Evolutionary conservation across 2,113 vertebrate genomes (phyloP), one percentile per base, ranked within the genome.

Genomic region (Romanogobio albipinnatus): DNA sequence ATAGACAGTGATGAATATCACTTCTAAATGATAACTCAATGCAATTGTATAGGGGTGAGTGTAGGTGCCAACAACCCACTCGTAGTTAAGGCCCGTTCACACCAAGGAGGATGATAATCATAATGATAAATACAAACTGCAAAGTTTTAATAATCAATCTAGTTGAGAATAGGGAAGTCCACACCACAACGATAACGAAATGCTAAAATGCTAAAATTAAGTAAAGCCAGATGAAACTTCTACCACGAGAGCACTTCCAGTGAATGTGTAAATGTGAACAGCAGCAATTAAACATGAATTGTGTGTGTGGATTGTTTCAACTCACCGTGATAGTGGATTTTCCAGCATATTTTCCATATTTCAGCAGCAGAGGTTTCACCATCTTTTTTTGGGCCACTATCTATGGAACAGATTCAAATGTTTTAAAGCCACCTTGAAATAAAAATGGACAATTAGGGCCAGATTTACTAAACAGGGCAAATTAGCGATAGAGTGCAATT

Each of bases 361-460:
- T 98, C 89, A 99, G 93, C 90, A 97, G 91, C 90, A 99, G 90
- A 0, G 96, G 93, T 74, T 96, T 97, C 3, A 95, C 93, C 95
- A 98, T 95, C 83, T 95, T 96, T 93, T 98, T 99, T 91, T 99
- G 98, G 0, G 97, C 97, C 91, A 98, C 97, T 1, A 98, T 98
- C 97, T 99, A 93, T 82, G 89, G 75, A 81, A 76, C 84, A 88
- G 17, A 92, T 58, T 79, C 64, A 88, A 71, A 84, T 17, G 14
- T 66, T 33, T 33, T 56, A 22, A 56, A 56, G 17, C 8, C 17
- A 56, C 17, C 15, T 2, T 5, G 1, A 51, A 53, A 53, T 53
- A 14, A 53, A 53, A 53, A 17, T 53, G 0, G 51, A 53, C 51
- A 53, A 53, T 53, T 53, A 17, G 29, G 2, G 29, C 29, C 1